Base-by-base conservation (phyloP, 2,797 vertebrate genomes). In the Chanos chanos region DNA sequence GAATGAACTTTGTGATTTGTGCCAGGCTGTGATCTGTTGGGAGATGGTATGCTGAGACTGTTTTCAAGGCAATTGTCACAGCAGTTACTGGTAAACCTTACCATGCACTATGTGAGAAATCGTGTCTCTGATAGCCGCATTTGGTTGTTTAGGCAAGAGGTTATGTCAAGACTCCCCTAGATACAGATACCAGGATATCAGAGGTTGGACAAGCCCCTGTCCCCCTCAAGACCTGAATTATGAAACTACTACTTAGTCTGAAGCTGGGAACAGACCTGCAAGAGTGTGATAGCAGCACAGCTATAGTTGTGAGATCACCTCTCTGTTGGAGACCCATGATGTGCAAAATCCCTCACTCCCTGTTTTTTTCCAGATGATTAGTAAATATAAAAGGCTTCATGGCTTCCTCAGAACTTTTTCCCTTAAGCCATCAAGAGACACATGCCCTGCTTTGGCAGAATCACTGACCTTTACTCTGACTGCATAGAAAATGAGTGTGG, bases 1-100 rank as follows among this genome's bases (percentile, higher is more conserved):
- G 13, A 41, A 16, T 77, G 78, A 4, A 84, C 72, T 10, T 76
- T 81, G 44, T 79, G 84, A 37, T 56, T 64, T 33, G 43, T 64
- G 56, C 52, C 45, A 25, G 63, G 25, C 64, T 51, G 37, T 37
- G 34, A 51, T 41, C 45, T 60, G 21, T 44, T 6, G 40, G 18
- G 18, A 61, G 33, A 10, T 27, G 22, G 33, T 39, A 48, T 54
- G 40, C 48, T 53, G 54, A 40, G 55, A 59, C 43, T 36, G 33
- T 43, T 47, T 10, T 31, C 33, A 41, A 44, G 33, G 61, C 28
- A 70, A 64, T 64, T 64, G 49, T 53, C 54, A 59, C 61, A 21
- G 25, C 0, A 36, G 64, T 66, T 61, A 22, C 62, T 73, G 60
- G 53, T 43, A 66, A 59, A 37, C 19, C 53, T 70, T 61, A 47